Conservation (phyloP, 2,797 vertebrate genomes). For the Hippopotamyrus pictus region DNA sequence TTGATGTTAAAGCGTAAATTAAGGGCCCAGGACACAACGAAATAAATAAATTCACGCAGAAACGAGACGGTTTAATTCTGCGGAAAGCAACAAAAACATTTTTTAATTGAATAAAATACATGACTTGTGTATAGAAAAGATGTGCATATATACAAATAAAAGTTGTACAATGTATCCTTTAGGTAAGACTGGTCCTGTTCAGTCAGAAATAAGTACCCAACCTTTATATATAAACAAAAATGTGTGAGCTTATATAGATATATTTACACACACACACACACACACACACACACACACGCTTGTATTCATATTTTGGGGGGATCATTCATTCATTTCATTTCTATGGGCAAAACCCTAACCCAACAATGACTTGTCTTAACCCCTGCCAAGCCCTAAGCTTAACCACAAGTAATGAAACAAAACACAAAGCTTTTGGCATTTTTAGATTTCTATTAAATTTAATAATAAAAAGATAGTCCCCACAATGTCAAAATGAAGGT, state of each 20-base stretch:
- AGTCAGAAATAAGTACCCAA: background rate
- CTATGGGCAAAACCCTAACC: background rate
- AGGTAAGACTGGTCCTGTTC: background rate
- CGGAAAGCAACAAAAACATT: background rate
- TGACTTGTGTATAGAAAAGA: background rate
- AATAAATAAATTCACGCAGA: constrained; percentile 44
- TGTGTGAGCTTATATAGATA: background rate
- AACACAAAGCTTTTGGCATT: background rate
- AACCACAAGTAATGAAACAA: background rate
- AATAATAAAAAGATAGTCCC: background rate
- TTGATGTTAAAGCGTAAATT: constrained; percentile 72
- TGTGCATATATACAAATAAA: background rate
- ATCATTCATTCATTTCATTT: background rate
- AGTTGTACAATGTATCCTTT: background rate
- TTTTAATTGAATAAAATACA: background rate
- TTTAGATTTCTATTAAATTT: background rate
- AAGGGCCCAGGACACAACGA: constrained; percentile 61
- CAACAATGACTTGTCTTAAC: background rate
- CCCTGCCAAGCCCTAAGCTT: background rate
- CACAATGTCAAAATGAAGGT: background rate
- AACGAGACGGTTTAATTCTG: background rate
- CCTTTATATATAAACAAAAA: background rate
- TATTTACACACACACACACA: background rate
- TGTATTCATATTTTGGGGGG: background rate
- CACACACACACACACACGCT: background rate